These are phyloP conservation scores for Mamestra configurata DNA, from an alignment of 1,140 invertebrate genomes.

Conservation along the genomic window DNA sequence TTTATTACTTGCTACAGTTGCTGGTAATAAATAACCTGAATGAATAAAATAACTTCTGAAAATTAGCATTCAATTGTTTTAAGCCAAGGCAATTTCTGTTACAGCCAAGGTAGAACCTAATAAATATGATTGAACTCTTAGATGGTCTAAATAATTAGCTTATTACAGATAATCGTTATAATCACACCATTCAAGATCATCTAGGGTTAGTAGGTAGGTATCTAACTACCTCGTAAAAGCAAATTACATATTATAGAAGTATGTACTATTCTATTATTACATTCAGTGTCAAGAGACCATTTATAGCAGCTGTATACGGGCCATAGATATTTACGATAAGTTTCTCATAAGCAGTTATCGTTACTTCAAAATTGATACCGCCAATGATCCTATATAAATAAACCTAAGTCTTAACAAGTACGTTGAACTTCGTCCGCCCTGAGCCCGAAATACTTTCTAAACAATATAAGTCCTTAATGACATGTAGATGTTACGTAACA, in stretches of 20 bases:
- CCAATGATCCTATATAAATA: conserved; percentile 1
- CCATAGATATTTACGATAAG: conserved; percentile 27
- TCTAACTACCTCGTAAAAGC: not conserved
- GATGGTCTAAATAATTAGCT: not conserved
- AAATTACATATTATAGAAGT: not conserved
- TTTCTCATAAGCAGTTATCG: conserved; percentile 32
- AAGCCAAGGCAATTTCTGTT: not conserved
- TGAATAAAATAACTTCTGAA: not conserved
- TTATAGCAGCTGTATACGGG: conserved; percentile 8
- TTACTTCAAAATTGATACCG: conserved; percentile 31
- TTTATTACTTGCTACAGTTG: not conserved
- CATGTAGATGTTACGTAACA: not conserved
- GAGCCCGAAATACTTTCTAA: not conserved
- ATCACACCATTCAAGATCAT: not conserved
- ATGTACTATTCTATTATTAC: conserved; percentile 1
- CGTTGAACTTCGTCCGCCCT: conserved; percentile 13
- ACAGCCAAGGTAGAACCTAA: not conserved
- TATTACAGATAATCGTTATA: not conserved
- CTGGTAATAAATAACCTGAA: not conserved
- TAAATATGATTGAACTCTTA: not conserved
- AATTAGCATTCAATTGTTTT: not conserved
- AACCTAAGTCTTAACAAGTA: not conserved
- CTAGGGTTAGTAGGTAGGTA: not conserved
- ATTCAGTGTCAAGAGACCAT: conserved; percentile 17
- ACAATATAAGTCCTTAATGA: not conserved